Conservation (phyloP, 1,140 invertebrate species). For the Cotesia chilonis region DNA sequence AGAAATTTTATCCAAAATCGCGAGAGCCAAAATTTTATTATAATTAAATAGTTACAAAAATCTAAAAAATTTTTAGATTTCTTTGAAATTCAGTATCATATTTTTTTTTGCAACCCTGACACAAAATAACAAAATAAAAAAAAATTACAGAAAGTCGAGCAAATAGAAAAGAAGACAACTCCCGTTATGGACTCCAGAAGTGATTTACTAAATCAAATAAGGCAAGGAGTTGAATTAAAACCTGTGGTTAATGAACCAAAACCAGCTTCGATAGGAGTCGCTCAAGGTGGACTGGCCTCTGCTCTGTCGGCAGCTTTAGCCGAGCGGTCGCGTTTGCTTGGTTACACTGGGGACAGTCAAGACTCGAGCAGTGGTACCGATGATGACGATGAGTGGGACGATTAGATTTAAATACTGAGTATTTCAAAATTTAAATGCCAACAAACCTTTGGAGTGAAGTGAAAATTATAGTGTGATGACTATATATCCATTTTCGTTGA, state of each 20-base stretch:
- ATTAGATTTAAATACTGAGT: conserved; percentile 44
- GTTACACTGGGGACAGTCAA: conserved; percentile 67
- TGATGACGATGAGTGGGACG: conserved; percentile 76
- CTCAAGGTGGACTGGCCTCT: conserved; percentile 75
- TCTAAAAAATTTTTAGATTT: too few relatives aligned
- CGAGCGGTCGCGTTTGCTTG: conserved; percentile 75
- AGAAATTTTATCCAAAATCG: too few relatives aligned
- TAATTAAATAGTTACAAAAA: too few relatives aligned
- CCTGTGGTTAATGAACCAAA: conserved; percentile 65
- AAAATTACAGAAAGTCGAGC: conserved; percentile 69
- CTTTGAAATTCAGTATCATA: too few relatives aligned
- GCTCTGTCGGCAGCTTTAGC: conserved; percentile 81
- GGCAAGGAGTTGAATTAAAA: conserved; percentile 79
- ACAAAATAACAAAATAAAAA: not conserved
- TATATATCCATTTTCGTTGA: not conserved
- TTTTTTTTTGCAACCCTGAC: not conserved
- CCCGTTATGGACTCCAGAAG: conserved; percentile 68
- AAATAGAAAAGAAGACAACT: conserved; percentile 54
- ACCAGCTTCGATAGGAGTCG: conserved; percentile 45
- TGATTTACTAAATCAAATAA: conserved; percentile 81
- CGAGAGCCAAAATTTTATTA: too few relatives aligned
- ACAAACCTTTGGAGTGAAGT: not conserved
- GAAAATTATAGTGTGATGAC: not conserved
- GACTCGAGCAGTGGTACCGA: conserved; percentile 69
- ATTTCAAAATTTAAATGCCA: not conserved